phyloP scores from a whole-genome alignment of 2,113 vertebrate genomes.

The Perca fluviatilis region DNA sequence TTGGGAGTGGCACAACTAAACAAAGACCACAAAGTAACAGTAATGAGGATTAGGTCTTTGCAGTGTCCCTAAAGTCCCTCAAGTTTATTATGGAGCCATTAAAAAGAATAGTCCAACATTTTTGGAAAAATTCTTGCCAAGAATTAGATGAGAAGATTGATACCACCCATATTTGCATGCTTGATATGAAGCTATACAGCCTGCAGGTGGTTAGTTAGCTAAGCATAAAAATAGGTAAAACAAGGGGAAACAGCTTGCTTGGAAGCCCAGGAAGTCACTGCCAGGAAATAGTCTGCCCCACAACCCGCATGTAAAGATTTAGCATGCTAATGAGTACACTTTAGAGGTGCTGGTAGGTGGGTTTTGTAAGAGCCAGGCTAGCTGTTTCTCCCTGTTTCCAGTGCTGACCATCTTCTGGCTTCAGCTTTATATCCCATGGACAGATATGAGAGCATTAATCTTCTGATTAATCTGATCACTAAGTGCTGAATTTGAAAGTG shows the following conservation, averaged over 20 bases:
- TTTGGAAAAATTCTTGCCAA: background rate
- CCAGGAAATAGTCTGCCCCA: background rate
- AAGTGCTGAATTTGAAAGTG: conserved; percentile 6
- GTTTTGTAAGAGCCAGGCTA: too few relatives aligned
- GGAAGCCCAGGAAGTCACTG: background rate
- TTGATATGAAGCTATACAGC: background rate
- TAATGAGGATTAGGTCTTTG: background rate
- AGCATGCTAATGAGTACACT: background rate
- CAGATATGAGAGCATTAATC: background rate
- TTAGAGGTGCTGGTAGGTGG: background rate
- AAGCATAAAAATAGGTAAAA: background rate
- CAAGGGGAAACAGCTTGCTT: background rate
- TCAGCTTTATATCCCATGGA: background rate
- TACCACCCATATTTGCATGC: background rate
- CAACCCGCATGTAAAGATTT: background rate
- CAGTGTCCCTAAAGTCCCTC: background rate
- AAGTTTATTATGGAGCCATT: conserved; percentile 9
- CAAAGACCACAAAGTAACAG: conserved; percentile 31
- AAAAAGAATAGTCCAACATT: background rate
- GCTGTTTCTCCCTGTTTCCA: too few relatives aligned
- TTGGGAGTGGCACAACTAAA: conserved; percentile 21
- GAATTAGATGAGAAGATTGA: background rate
- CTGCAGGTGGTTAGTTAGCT: background rate
- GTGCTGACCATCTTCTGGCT: background rate
- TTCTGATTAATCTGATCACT: conserved; percentile 42